Base-by-base conservation (phyloP, 92 coral and sea anemone species). In the Montipora capitata region DNA sequence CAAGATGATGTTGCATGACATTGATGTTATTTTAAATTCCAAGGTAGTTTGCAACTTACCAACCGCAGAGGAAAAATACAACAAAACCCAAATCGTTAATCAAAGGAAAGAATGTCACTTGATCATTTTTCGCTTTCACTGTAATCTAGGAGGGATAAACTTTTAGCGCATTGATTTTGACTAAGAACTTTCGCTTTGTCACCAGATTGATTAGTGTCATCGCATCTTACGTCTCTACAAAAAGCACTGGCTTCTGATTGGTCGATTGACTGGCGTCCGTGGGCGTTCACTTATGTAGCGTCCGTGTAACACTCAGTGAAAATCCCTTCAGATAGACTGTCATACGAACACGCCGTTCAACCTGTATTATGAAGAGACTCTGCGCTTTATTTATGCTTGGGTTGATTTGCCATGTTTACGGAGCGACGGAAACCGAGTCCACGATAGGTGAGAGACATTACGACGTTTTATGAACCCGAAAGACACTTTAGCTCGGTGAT, bases 241-340 rank as follows among this genome's bases (percentile, higher is more conserved):
- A 39, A 71, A 75, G 42, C 13, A 89, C 87, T 83, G 44, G 81
- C 56, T 59, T 17, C 84, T 95, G 94, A 95, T 95, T 95, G 98
- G 93, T 64, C 62, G 81, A 54, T 42, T 49, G 20, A n/a, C n/a
- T 59, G 68, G 38, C 45, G 89, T 3, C 77, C 51, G 96, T 93
- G 90, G 96, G 96, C 96, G 96, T 93, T 93, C 96, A 91, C 78
- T 49, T 45, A 85, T 85, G 86, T 85, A 89, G 89, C 83, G 52
- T 74, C 91, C 89, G 61, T 80, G 51, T 90, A 89, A 80, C 77
- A 90, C 93, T 86, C 93, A 93, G 84, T 86, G 85, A 88, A 79
- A 73, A 81, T 85, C 96, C 93, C 88, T 63, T 84, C 81, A 85
- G 49, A 54, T 40, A 62, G 45, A 61, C 72, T 68, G 64, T 38